Percentiles rank a stretch among this genome's conserved stretches.
These are phyloP conservation scores for Hofmannophila pseudospretella DNA, from an alignment of 2,888 invertebrate species.

Conservation along the genomic window DNA sequence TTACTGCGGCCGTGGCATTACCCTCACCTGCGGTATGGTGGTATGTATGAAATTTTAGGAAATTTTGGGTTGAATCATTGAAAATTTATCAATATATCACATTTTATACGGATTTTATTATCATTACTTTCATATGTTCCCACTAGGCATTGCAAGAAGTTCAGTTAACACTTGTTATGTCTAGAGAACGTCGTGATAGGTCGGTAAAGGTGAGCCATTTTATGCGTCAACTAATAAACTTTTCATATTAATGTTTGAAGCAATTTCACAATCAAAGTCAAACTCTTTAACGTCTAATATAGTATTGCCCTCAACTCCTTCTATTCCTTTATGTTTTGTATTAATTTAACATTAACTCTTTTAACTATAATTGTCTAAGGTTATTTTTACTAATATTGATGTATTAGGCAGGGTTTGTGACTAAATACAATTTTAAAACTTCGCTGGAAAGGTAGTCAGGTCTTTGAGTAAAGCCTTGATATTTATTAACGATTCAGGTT, in stretches of 20 bases:
- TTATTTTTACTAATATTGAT: slow-evolving; percentile 20
- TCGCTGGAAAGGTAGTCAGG: slow-evolving; percentile 23
- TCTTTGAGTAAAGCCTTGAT: slow-evolving; percentile 52
- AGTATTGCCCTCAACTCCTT: slow-evolving; percentile 26
- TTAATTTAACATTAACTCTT: slow-evolving; percentile 24
- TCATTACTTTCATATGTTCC: slow-evolving; percentile 24
- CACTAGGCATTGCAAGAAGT: slow-evolving; percentile 53
- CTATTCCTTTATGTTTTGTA: slow-evolving; percentile 35
- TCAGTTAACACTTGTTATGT: slow-evolving; percentile 45
- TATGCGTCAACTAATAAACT: slow-evolving; percentile 51
- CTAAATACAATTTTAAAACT: background rate
- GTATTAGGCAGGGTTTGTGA: slow-evolving; percentile 36
- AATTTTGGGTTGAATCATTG: slow-evolving; percentile 52
- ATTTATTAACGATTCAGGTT: slow-evolving; percentile 85
- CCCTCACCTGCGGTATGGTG: slow-evolving; percentile 99
- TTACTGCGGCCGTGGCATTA: slow-evolving; percentile 99
- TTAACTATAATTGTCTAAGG: slow-evolving; percentile 22
- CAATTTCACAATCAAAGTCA: slow-evolving; percentile 71
- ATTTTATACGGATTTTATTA: slow-evolving; percentile 27
- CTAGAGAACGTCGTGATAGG: slow-evolving; percentile 42
- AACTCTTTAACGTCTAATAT: slow-evolving; percentile 59
- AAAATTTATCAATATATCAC: slow-evolving; percentile 30
- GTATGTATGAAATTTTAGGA: slow-evolving; percentile 83
- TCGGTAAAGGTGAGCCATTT: slow-evolving; percentile 77
- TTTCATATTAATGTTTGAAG: slow-evolving; percentile 42